Evolutionary conservation across 2,888 invertebrate species (phyloP).

Genomic region (Crossocerus cetratus): DNA sequence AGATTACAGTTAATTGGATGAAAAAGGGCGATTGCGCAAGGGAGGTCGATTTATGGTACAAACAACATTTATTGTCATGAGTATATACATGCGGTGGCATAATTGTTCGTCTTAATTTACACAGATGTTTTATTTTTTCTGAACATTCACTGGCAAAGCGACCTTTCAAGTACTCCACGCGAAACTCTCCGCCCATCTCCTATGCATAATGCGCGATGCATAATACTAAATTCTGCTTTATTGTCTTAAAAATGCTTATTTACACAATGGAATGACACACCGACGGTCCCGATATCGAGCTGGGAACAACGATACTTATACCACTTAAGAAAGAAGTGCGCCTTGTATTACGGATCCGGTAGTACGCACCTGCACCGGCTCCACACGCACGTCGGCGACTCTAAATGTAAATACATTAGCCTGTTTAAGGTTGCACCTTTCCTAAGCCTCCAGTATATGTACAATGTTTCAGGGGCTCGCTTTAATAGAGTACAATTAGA

Average conservation of each 20-base stretch:
- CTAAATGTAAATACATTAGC: too few species aligned
- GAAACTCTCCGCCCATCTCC: too few species aligned
- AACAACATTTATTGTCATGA: conserved; percentile 63
- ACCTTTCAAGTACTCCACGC: background rate
- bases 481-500: conserved; percentile 34
- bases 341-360: too few species aligned
- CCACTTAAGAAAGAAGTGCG: background rate
- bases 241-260: conserved; percentile 63
- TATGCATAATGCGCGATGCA: conserved; percentile 34
- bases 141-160: background rate
- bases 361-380: too few species aligned
- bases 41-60: conserved; percentile 30
- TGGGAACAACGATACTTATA: background rate
- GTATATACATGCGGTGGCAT: conserved; percentile 48
- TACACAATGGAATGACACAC: conserved; percentile 41
- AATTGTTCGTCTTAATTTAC: conserved; percentile 5
- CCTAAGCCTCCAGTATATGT: too few species aligned
- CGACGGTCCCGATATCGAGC: conserved; percentile 15
- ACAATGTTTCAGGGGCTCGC: conserved; percentile 2
- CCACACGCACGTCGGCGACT: too few species aligned
- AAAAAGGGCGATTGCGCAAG: background rate
- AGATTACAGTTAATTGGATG: background rate
- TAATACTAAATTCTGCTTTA: conserved; percentile 31
- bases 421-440: too few species aligned
- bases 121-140: conserved; percentile 16